Conservation (phyloP, 2,888 invertebrate genomes). For the Tetragonisca angustula region DNA sequence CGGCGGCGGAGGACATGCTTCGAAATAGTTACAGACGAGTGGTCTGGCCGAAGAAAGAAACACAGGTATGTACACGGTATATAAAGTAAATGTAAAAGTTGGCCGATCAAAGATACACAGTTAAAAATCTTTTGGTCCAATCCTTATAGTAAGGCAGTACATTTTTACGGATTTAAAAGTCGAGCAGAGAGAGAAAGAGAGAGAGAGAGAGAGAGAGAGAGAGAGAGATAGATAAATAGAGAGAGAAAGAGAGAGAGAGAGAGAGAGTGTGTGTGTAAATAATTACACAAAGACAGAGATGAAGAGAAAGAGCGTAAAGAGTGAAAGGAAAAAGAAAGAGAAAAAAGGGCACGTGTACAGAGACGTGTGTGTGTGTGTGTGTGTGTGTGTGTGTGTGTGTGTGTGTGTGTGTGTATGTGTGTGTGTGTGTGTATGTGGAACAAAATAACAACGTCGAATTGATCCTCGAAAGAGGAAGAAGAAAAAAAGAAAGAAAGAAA, state of each 20-base stretch:
- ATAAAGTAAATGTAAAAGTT: constrained; percentile 65
- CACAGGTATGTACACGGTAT: constrained; percentile 43
- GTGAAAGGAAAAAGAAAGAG: constrained; percentile 5
- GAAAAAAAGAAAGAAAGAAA: background rate
- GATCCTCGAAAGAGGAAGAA: background rate
- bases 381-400: constrained; percentile 33
- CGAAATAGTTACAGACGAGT: constrained; percentile 27
- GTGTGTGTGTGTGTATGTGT: constrained; percentile 26
- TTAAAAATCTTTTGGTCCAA: constrained; percentile 82
- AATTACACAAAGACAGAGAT: constrained; percentile 14
- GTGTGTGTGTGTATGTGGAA: constrained; percentile 42
- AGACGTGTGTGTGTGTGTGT: constrained; percentile 11
- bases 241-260: background rate
- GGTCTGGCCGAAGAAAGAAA: constrained; percentile 40
- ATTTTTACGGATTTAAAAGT: constrained; percentile 77
- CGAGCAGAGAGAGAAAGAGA: constrained; percentile 20
- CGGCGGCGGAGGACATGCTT: constrained; percentile 33
- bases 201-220: background rate
- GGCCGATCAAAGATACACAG: constrained; percentile 79
- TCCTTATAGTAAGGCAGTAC: constrained; percentile 83
- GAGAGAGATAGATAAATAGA: background rate
- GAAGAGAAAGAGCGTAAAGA: constrained; percentile 22
- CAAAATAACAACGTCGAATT: constrained; percentile 23
- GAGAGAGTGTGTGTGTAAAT: no score
- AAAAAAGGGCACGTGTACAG: constrained; percentile 13